Conservation (phyloP, 2,113 vertebrate species). For the Dromiciops gliroides region DNA sequence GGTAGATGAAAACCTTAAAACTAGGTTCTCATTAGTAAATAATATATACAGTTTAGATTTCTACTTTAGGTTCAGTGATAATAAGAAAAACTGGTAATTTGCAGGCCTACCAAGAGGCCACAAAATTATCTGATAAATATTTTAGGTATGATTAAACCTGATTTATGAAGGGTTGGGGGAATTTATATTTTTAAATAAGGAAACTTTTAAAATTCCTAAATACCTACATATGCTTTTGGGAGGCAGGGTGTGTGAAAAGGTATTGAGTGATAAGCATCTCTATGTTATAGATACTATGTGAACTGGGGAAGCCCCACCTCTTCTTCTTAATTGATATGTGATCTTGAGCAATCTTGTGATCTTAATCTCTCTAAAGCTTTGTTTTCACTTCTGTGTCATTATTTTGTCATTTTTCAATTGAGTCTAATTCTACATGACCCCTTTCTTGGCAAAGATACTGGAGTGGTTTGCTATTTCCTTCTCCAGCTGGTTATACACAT, state of each 20-base stretch:
- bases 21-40: background rate
- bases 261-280: background rate
- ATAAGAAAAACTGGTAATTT: background rate
- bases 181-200: background rate
- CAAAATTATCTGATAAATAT: background rate
- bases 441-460: no score
- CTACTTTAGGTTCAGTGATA: background rate
- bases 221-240: background rate
- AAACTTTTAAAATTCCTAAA: background rate
- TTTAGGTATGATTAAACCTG: background rate
- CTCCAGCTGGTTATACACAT: no score
- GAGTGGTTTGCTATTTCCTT: no score
- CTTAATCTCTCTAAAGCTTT: background rate
- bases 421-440: no score
- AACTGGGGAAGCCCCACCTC: background rate
- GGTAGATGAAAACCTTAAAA: background rate
- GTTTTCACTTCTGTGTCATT: no score
- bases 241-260: no score
- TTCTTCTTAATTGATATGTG: background rate
- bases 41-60: slow-evolving; percentile 1
- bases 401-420: no score
- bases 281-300: background rate
- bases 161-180: background rate
- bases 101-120: background rate
- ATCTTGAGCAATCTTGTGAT: background rate